Evolutionary conservation across 2,113 vertebrate species (phyloP), one percentile per base, ranked within the genome.

Genomic region (Pituophis catenifer): DNA sequence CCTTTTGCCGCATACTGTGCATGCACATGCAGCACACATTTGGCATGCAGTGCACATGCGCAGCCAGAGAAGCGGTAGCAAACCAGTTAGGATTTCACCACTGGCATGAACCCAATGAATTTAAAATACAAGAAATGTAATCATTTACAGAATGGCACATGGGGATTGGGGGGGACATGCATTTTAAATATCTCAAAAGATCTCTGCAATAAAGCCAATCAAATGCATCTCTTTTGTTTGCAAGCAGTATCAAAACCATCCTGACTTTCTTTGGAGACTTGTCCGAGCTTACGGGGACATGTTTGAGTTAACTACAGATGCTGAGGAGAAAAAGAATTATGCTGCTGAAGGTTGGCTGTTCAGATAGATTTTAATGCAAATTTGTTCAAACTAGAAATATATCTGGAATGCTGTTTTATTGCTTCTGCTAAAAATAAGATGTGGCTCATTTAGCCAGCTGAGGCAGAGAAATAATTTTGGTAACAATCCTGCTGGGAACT

Each of bases 191-290:
- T 94, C 10, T 88, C 70, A 90, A 93, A 92, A 38, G 11, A 89
- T 92, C 54, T 19, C 70, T 91, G n/a, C 8, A 33, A 88, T 95
- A 59, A 94, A 33, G 29, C 86, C 29, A 89, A 11, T 88, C 96
- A 94, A 88, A 93, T 38, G 52, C 96, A 94, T 86, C 15, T 26
- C 33, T 94, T 62, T 58, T 92, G 19, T 95, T 93, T 54, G 0
- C 86, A 94, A 97, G 86, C 96, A 99, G 99, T 99, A 98, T 93
- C 98, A 96, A 96, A 97, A 98, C 96, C 97, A 94, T 70, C 97
- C 96, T 33, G 94, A 97, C 38, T 99, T 98, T 95, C 98, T 99
- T 86, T 99, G 99, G 99, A 98, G 99, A 26, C 96, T 99, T 85
- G 97, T 95, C 89, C 98, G 99, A 57, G 98, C 98, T 70, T 98